Conservation (phyloP, 64 coral and sea anemone species). For the Montipora efflorescens region DNA sequence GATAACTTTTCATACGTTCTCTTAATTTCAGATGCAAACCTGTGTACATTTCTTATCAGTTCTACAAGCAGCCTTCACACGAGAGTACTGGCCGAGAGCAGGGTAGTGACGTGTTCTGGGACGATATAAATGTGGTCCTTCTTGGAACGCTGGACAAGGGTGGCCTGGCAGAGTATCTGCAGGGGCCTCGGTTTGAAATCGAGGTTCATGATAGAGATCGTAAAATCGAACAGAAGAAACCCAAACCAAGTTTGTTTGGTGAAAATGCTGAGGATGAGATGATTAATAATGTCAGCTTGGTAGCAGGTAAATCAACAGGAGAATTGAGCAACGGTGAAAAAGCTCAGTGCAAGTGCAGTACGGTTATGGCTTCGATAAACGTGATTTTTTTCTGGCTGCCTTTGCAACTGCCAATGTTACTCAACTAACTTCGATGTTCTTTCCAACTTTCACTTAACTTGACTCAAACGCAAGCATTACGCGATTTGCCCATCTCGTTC, state of each 20-base stretch:
- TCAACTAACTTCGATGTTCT: no score
- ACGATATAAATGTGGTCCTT: constrained; percentile 89
- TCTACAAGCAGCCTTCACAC: constrained; percentile 84
- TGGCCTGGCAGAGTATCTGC: constrained; percentile 84
- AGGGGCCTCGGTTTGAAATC: constrained; percentile 82
- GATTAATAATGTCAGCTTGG: constrained; percentile 90
- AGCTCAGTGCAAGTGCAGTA: no score
- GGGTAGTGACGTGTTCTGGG: constrained; percentile 84
- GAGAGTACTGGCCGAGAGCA: constrained; percentile 77
- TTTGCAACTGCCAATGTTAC: no score
- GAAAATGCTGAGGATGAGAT: constrained; percentile 90
- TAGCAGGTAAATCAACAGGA: constrained; percentile 64
- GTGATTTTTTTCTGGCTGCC: no score
- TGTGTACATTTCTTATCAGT: constrained; percentile 76
- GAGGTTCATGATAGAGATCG: constrained; percentile 96
- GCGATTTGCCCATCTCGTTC: no score
- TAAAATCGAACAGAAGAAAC: constrained; percentile 77
- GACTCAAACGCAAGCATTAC: no score
- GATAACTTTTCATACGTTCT: background rate
- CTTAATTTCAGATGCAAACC: constrained; percentile 83
- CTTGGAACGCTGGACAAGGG: constrained; percentile 87
- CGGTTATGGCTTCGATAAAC: no score
- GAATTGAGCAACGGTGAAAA: no score
- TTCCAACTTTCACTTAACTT: no score
- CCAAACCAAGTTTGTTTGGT: constrained; percentile 86